Evolutionary conservation across 2,888 invertebrate species (phyloP).

Genomic region (Acleris emargana): DNA sequence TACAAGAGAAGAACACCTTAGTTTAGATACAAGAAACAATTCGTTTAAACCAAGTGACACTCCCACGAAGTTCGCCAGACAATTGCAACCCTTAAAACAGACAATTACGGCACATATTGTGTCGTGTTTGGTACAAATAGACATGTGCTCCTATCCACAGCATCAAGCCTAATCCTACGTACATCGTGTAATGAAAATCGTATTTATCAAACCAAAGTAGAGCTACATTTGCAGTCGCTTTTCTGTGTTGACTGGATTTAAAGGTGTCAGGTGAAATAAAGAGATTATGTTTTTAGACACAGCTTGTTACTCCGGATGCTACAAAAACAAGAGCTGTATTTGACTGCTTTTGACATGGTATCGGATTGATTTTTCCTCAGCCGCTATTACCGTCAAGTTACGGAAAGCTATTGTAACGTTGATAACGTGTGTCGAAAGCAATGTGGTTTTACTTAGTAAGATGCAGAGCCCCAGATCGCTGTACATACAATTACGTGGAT

Average conservation of each 20-base stretch:
- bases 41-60: neutral
- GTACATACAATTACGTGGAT: too few species aligned
- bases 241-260: constrained; percentile 11
- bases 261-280: neutral
- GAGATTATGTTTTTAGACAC: too few species aligned
- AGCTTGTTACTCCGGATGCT: too few species aligned
- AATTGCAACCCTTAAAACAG: neutral
- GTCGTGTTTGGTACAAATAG: constrained; percentile 5
- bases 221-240: constrained; percentile 6
- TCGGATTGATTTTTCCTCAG: too few species aligned
- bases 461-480: too few species aligned
- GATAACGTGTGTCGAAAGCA: too few species aligned
- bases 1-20: too few species aligned
- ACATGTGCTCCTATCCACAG: constrained; percentile 3
- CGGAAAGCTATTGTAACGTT: too few species aligned
- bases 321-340: too few species aligned
- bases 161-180: constrained; percentile 19
- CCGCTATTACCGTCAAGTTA: too few species aligned
- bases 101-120: neutral
- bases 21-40: neutral
- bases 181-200: constrained; percentile 24
- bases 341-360: too few species aligned
- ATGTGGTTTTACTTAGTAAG: too few species aligned
- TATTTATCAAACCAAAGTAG: constrained; percentile 17
- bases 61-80: neutral